Evolutionary conservation across 2,888 invertebrate genomes (phyloP).

Genomic region (Acrobasis repandana): DNA sequence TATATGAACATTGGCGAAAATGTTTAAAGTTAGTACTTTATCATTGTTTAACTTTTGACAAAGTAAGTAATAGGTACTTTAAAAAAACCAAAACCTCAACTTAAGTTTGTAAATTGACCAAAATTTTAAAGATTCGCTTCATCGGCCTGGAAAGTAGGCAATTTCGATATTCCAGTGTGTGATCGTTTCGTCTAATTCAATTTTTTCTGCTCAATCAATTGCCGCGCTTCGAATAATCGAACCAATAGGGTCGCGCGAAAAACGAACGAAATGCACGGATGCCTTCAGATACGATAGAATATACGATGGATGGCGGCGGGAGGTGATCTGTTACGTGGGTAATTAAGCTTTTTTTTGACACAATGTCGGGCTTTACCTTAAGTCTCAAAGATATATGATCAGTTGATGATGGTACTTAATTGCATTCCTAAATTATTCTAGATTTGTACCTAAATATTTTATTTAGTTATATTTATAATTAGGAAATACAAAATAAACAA

Average conservation of each 20-base stretch:
- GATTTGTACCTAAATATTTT: too few relatives aligned
- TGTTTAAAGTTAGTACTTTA: too few relatives aligned
- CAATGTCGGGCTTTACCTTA: background rate
- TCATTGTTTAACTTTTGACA: too few relatives aligned
- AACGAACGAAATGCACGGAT: conserved; percentile 28
- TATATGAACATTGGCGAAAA: too few relatives aligned
- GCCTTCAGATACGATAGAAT: conserved; percentile 28
- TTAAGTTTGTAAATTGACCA: too few relatives aligned
- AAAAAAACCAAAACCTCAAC: too few relatives aligned
- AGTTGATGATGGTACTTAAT: background rate
- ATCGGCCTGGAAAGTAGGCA: conserved; percentile 20
- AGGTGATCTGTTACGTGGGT: conserved; percentile 29
- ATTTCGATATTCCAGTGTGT: conserved; percentile 31
- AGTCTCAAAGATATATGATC: background rate
- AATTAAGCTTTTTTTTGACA: conserved; percentile 29
- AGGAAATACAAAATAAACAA: too few relatives aligned
- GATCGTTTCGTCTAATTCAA: conserved; percentile 38
- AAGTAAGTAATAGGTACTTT: too few relatives aligned
- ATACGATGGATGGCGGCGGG: conserved; percentile 18
- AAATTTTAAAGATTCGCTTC: background rate
- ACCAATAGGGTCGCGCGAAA: conserved; percentile 28
- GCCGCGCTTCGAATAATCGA: conserved; percentile 19
- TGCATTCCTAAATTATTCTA: too few relatives aligned
- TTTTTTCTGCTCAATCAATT: conserved; percentile 43
- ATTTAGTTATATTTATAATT: too few relatives aligned